Base-by-base conservation (phyloP, 2,113 vertebrate species). In the Oryzias melastigma region DNA sequence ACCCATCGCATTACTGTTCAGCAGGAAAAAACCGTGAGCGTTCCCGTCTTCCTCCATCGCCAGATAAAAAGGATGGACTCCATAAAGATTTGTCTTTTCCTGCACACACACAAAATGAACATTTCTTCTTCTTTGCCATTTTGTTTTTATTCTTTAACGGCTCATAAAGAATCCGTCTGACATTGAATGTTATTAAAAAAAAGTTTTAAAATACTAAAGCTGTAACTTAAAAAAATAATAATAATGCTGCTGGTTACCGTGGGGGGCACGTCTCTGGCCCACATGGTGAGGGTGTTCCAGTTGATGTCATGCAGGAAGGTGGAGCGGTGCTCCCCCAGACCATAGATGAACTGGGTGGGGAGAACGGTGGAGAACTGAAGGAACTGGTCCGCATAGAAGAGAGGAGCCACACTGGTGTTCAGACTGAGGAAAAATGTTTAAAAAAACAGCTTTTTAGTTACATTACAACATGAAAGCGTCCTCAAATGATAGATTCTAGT, bases 1-100 rank as follows among this genome's bases (percentile, higher is more conserved):
- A 92, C 91, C 91, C 91, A 92, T 91, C 1, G 94, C 94, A 0
- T 97, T 97, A 89, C 94, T 95, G 87, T 97, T 97, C 27, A 96
- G 90, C 45, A 97, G 88, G 85, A 97, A 96, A 80, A 95, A 92
- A 1, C 95, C 95, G 0, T 96, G 93, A 44, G 95, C 85, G 4
- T 77, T 78, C 41, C 94, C 94, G 0, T 80, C 89, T 10, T 92
- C 75, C 83, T 96, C 95, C 91, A 96, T 85, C 8, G 85, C 74
- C 61, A 97, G 86, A 85, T 95, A 97, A 77, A 97, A 96, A 0
- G 95, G 95, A 82, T 96, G 95, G n/a, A 75, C 91, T 0, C 95
- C 94, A 0, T 97, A 97, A 15, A 96, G 88, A 79, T 97, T 97
- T 48, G 90, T 92, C 0, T 87, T 72, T 60, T 94, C 93, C 95